phyloP scores from a whole-genome alignment of 2,113 vertebrate genomes.

The Aphelocoma coerulescens region DNA sequence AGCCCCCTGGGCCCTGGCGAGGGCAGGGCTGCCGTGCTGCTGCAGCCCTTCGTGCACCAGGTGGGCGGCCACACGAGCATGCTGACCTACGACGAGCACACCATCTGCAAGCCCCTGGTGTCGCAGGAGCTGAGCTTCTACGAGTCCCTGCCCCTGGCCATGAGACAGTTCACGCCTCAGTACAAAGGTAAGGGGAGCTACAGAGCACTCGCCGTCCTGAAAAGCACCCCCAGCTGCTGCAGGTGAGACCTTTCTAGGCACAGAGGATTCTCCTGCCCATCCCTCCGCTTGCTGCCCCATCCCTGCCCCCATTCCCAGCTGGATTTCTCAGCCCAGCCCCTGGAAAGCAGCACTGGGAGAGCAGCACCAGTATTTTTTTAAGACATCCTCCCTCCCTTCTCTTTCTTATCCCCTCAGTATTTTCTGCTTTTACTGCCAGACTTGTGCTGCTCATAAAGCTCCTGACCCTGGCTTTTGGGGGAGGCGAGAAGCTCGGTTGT shows the following conservation, averaged over 20 bases:
- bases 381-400: background rate
- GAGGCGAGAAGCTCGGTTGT: conserved; percentile 11
- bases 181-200: conserved; percentile 71
- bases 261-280: background rate
- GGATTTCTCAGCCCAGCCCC: background rate
- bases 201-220: background rate
- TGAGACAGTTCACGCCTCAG: conserved; percentile 75
- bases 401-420: background rate
- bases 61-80: conserved; percentile 77
- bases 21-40: background rate
- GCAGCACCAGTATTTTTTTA: background rate
- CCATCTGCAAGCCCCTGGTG: conserved; percentile 76
- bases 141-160: conserved; percentile 71
- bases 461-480: conserved; percentile 26
- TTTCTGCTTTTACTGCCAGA: conserved; percentile 4
- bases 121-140: conserved; percentile 75
- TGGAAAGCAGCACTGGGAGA: background rate
- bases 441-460: conserved; percentile 39
- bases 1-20: background rate
- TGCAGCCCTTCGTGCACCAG: conserved; percentile 79
- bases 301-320: background rate
- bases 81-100: conserved; percentile 73
- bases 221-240: background rate
- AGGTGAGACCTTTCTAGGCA: background rate
- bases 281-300: background rate